Base-by-base conservation (phyloP, 2,113 vertebrate species). In the Laterallus jamaicensis region DNA sequence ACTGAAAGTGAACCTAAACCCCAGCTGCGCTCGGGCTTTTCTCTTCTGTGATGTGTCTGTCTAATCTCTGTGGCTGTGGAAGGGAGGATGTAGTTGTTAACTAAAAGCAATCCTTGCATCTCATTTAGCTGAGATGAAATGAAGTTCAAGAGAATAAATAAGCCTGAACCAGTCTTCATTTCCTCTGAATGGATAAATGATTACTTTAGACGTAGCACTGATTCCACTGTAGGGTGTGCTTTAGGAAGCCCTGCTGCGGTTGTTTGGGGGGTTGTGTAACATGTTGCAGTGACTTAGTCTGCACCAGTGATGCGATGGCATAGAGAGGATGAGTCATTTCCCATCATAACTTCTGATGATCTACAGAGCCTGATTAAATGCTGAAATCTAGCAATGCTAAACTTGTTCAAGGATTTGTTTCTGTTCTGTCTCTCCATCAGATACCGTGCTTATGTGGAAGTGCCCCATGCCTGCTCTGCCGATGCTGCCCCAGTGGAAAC, bases 401-500 rank as follows among this genome's bases (percentile, higher is more conserved):
- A 18, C 39, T 74, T 55, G 10, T 63, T 22, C 16, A 82, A 75
- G 21, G n/a, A 17, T n/a, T 70, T 52, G 11, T 25, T 70, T 44
- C 10, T 63, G 24, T 68, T 92, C 12, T 86, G 31, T 83, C 59
- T 68, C 76, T 91, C 32, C 88, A 37, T 22, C 96, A 99, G 99
- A 98, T 99, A 81, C 99, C 99, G 0, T 99, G 99, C 91, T 97
- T 99, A 73, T 99, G 99, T 91, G 99, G 99, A 89, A 99, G 99
- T 75, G 99, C 99, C 78, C 99, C 99, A 0, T 99, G 99, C 86
- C 98, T 99, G 95, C 98, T 99, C 58, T 99, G 99, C 94, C 97
- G 98, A n/a, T 99, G 99, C 97, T 99, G 99, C 93, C 99, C 99
- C 50, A 99, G 98, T 81, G 99, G 99, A 37, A 99, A 99, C 94